A percentile compares a stretch with the other conserved stretches of the same genome.
Conservation (phyloP, 2,888 invertebrate species). For the Nasonovia ribisnigri region DNA sequence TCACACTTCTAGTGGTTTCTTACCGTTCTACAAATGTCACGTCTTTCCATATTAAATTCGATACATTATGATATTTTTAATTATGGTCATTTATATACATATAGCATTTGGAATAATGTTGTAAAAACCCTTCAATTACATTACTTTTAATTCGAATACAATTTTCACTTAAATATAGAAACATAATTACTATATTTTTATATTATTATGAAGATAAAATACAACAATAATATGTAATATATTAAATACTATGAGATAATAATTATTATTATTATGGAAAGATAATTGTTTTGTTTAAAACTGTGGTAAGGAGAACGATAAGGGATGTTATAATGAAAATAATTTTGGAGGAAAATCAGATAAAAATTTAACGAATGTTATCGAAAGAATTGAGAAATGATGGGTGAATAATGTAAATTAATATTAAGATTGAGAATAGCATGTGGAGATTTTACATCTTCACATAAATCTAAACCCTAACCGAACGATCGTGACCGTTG, state of each 20-base stretch:
- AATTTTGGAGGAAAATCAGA: neutral
- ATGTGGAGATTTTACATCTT: neutral
- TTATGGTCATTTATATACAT: neutral
- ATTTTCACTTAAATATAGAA: too few relatives aligned
- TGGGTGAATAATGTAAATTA: neutral
- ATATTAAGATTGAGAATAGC: neutral
- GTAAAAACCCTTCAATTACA: too few relatives aligned
- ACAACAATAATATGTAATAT: too few relatives aligned
- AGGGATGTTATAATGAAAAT: neutral
- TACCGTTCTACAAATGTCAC: too few relatives aligned
- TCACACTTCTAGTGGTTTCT: neutral
- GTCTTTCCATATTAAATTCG: too few relatives aligned
- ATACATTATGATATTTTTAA: too few relatives aligned
- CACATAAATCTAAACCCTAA: too few relatives aligned
- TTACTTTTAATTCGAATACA: too few relatives aligned
- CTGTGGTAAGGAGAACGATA: neutral
- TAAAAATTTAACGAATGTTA: neutral
- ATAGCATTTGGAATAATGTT: neutral
- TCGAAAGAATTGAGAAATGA: neutral
- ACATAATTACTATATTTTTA: too few relatives aligned
- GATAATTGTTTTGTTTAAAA: neutral
- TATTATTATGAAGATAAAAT: too few relatives aligned
- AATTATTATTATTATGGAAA: neutral
- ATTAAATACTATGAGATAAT: neutral
- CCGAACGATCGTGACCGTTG: neutral